These are phyloP conservation scores for Clinocottus analis DNA, from an alignment of 2,113 vertebrate genomes.

Conservation along the genomic window DNA sequence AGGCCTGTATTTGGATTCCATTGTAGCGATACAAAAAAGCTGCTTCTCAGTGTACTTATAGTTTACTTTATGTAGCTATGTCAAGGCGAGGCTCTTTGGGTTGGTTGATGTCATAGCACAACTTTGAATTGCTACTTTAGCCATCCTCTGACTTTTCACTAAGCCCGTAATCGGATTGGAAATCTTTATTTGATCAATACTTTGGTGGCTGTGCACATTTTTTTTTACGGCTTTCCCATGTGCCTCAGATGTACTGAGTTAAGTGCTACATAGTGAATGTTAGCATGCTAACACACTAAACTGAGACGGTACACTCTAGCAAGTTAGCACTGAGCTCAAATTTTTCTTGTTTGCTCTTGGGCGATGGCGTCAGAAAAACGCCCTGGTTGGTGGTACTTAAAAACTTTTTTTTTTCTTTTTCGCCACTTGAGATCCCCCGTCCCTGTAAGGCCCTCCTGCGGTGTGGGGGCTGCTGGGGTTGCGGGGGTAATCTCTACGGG, in stretches of 20 bases:
- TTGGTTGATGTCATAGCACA: background rate
- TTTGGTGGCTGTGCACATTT: background rate
- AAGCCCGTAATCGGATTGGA: background rate
- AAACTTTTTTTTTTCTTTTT: too few relatives aligned
- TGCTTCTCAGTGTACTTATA: background rate
- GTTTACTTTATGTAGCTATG: background rate
- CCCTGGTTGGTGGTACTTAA: too few relatives aligned
- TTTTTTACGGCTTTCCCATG: background rate
- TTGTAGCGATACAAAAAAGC: background rate
- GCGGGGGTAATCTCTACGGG: too few relatives aligned
- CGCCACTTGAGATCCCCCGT: too few relatives aligned
- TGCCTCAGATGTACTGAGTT: background rate
- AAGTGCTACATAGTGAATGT: background rate
- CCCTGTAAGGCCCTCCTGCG: too few relatives aligned
- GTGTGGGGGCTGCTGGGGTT: too few relatives aligned
- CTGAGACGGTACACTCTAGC: background rate
- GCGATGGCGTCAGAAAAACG: background rate
- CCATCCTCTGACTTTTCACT: background rate
- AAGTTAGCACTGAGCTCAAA: background rate
- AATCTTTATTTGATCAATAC: background rate
- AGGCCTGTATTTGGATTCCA: background rate
- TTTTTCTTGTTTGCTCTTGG: background rate
- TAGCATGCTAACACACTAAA: background rate
- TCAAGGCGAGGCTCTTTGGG: background rate
- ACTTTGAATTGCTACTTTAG: background rate